phyloP scores from a whole-genome alignment of 2,797 vertebrate species.

The Phataginus tetradactyla region DNA sequence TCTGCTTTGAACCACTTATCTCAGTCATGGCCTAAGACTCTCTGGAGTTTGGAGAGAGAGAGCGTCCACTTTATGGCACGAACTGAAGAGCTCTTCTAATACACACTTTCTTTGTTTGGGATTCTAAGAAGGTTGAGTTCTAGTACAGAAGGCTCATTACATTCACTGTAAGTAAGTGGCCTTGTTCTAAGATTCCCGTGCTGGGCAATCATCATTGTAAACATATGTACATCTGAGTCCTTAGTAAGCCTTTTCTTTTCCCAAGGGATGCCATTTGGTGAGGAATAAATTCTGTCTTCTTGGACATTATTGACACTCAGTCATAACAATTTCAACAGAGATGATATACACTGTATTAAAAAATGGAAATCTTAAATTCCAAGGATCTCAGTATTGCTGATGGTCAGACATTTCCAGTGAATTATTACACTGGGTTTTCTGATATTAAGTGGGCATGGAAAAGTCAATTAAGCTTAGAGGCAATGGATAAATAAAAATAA shows the following conservation, averaged over 20 bases:
- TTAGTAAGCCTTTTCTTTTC: constrained; percentile 49
- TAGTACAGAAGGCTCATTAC: constrained; percentile 77
- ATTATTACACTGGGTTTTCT: constrained; percentile 63
- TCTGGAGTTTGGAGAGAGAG: constrained; percentile 65
- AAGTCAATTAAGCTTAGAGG: constrained; percentile 68
- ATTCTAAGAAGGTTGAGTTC: constrained; percentile 60
- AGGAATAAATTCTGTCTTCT: constrained; percentile 79
- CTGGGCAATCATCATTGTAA: constrained; percentile 74
- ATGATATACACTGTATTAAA: constrained; percentile 76
- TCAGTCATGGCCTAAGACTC: constrained; percentile 70
- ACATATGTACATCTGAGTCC: constrained; percentile 75
- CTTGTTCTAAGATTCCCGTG: constrained; percentile 75
- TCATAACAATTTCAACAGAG: constrained; percentile 77
- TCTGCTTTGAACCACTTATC: constrained; percentile 77
- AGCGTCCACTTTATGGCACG: constrained; percentile 61
- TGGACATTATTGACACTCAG: constrained; percentile 71
- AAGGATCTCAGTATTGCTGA: constrained; percentile 60
- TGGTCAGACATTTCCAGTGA: constrained; percentile 44
- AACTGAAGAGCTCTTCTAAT: constrained; percentile 76
- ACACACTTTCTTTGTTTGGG: constrained; percentile 71
- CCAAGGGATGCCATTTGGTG: constrained; percentile 47
- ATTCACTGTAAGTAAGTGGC: constrained; percentile 69
- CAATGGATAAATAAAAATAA: constrained; percentile 58
- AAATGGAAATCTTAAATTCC: constrained; percentile 79
- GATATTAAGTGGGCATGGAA: constrained; percentile 62